Percentiles rank a stretch among this genome's conserved stretches.
phyloP scores from a whole-genome alignment of 2,888 invertebrate species.

The Pseudococcus jackbeardsleyi region DNA sequence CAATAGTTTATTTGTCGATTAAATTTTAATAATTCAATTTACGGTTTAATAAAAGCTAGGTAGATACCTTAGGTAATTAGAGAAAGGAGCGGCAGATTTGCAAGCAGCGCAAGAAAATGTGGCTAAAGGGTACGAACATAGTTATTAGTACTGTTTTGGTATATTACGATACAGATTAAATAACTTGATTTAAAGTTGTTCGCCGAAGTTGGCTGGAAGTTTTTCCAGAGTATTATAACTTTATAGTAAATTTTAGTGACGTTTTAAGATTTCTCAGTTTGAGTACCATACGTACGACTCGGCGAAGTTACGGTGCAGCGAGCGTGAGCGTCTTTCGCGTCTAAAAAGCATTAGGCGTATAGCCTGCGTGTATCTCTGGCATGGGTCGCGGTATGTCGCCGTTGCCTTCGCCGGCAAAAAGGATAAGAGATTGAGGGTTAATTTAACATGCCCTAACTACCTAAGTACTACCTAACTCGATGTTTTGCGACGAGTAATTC shows the following conservation, averaged over 20 bases:
- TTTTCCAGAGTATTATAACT: conserved; percentile 22
- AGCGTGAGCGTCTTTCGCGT: background rate
- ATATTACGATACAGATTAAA: conserved; percentile 25
- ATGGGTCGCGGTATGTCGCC: too few species aligned
- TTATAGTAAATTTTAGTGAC: background rate
- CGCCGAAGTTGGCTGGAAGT: conserved; percentile 19
- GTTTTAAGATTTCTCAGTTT: conserved; percentile 6
- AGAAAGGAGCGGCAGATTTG: background rate
- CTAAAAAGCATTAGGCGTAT: background rate
- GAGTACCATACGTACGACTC: background rate
- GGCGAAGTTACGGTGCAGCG: background rate
- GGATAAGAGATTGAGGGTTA: background rate
- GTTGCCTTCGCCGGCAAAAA: too few species aligned
- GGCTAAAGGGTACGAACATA: conserved; percentile 8
- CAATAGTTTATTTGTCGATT: background rate
- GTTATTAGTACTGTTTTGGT: conserved; percentile 24
- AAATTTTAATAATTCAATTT: background rate
- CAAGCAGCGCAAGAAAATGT: background rate
- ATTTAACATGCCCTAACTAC: background rate
- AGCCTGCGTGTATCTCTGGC: background rate
- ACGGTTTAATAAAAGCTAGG: background rate
- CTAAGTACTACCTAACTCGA: background rate
- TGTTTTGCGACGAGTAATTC: conserved; percentile 14
- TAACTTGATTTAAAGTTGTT: conserved; percentile 28
- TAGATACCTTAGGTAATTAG: background rate